Evolutionary conservation across 2,113 vertebrate genomes (phyloP), one percentile per base, ranked within the genome.

Genomic region (Rhombomys opimus): DNA sequence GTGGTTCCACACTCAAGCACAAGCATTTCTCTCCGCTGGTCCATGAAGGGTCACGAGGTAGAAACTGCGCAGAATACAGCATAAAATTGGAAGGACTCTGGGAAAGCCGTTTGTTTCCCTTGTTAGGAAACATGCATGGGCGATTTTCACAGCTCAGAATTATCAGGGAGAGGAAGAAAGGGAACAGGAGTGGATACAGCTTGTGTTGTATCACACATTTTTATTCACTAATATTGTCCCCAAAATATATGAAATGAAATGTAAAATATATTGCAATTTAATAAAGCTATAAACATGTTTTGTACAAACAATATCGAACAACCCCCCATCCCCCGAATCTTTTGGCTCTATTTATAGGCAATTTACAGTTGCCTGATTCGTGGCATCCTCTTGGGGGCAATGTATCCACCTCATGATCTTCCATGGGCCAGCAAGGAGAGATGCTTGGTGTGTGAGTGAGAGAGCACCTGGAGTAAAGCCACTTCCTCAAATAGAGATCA

Each of bases 241-340:
- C 32, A 7, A 92, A 95, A 76, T 80, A 61, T 68, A 91, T 38
- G 67, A 68, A 93, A 78, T 72, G 81, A 82, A 93, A 77, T 41
- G 46, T 63, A 63, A 78, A 96, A 75, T 85, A 61, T 13, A 96
- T 67, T 77, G 17, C 68, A 94, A 81, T 90, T 59, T 92, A 85
- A 95, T 95, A 89, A 96, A 85, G 54, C 32, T 67, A 78, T 91
- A 68, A 93, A 57, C 38, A 88, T 85, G 73, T 67, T 87, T 95
- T 94, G 41, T 70, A 82, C 13, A 90, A 84, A 80, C 22, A 90
- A 22, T 90, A 87, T 35, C 57, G 17, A 80, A n/a, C 4, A 91
- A 1, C 0, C 32, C 3, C 8, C 2, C 46, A 5, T 5, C 46
- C 86, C 67, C 27, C 8, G 7, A 92, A 70, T 70, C 91, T 20